Conservation (phyloP, 2,113 vertebrate species). For the Chaenogobius annularis region DNA sequence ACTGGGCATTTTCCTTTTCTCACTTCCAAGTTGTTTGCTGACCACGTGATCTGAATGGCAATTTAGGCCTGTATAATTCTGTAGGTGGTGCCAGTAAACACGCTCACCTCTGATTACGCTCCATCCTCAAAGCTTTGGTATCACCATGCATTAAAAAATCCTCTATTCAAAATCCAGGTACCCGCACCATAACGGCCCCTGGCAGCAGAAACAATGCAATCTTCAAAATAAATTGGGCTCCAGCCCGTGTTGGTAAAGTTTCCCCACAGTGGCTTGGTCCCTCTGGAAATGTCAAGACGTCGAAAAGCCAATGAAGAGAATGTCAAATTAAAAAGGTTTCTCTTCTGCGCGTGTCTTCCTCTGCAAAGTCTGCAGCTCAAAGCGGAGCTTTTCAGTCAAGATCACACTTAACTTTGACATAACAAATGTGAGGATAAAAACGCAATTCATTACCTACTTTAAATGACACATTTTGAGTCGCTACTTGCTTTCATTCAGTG, state of each 20-base stretch:
- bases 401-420: slow-evolving; percentile 25
- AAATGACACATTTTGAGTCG: neutral
- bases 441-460: neutral
- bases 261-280: slow-evolving; percentile 35
- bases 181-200: slow-evolving; percentile 4
- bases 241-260: slow-evolving; percentile 54
- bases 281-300: slow-evolving; percentile 35
- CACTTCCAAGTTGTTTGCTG: slow-evolving; percentile 14
- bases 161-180: slow-evolving; percentile 4
- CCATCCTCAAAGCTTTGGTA: slow-evolving; percentile 36
- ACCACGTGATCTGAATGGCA: neutral
- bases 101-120: slow-evolving; percentile 15
- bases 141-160: slow-evolving; percentile 24
- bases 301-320: slow-evolving; percentile 32
- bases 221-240: neutral
- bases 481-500: slow-evolving; percentile 11
- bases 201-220: neutral
- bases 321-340: slow-evolving; percentile 54
- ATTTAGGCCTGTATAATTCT: neutral
- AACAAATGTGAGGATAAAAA: neutral
- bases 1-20: slow-evolving; percentile 63
- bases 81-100: slow-evolving; percentile 11
- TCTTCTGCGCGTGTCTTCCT: slow-evolving; percentile 27
- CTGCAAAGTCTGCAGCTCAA: slow-evolving; percentile 44
- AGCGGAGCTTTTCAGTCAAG: slow-evolving; percentile 31